Percentiles rank a stretch among this genome's conserved stretches.
Evolutionary conservation across 2,888 invertebrate species (phyloP).

Genomic region (Epistrophe eligans): DNA sequence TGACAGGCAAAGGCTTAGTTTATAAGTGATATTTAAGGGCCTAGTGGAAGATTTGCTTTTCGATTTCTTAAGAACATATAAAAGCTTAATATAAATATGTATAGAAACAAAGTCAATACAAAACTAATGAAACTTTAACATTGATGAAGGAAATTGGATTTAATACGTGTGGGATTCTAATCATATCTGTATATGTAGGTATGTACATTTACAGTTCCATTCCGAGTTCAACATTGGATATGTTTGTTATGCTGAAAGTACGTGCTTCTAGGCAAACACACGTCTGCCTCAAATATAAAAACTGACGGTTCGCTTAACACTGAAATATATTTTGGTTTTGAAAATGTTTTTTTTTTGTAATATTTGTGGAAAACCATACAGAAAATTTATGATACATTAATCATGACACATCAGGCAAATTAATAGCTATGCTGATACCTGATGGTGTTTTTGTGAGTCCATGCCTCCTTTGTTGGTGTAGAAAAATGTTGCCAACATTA

Average conservation of each 20-base stretch:
- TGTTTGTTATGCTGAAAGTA: conserved; percentile 13
- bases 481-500: no score
- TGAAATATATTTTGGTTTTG: background rate
- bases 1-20: conserved; percentile 51
- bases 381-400: conserved; percentile 19
- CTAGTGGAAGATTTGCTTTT: conserved; percentile 28
- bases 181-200: background rate
- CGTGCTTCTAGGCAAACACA: conserved; percentile 24
- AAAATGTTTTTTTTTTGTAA: background rate
- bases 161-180: conserved; percentile 57
- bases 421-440: conserved; percentile 3
- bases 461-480: no score
- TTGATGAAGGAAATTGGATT: conserved; percentile 70
- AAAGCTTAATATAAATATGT: conserved; percentile 5
- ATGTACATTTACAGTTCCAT: no score
- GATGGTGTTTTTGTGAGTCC: background rate
- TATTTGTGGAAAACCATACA: conserved; percentile 16
- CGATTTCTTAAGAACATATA: conserved; percentile 12
- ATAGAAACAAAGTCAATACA: conserved; percentile 52
- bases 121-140: conserved; percentile 64
- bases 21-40: conserved; percentile 42
- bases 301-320: conserved; percentile 26
- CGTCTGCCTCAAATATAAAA: conserved; percentile 34
- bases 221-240: background rate
- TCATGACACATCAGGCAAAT: conserved; percentile 9